These are phyloP conservation scores for Campoletis sonorensis DNA, from an alignment of 1,140 invertebrate species.

Conservation along the genomic window DNA sequence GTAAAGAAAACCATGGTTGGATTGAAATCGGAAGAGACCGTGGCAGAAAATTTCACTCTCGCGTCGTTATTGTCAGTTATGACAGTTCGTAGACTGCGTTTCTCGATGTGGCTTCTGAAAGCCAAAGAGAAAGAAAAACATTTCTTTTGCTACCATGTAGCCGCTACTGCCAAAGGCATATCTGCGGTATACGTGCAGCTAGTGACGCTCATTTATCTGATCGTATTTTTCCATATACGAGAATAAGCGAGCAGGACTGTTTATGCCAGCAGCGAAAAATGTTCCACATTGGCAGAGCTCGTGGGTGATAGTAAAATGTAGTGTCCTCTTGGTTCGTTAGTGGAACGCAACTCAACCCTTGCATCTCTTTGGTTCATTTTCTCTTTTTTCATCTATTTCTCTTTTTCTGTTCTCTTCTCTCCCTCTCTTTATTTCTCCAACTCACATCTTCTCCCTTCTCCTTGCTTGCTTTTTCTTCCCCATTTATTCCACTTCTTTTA, in stretches of 20 bases:
- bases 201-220: background rate
- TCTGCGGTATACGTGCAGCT: background rate
- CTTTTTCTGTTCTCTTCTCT: background rate
- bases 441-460: background rate
- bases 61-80: background rate
- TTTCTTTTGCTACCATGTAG: no score
- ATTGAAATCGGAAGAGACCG: no score
- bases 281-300: background rate
- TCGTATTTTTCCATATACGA: background rate
- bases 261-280: slow-evolving; percentile 11
- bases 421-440: background rate
- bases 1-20: no score
- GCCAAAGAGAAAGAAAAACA: no score
- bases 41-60: background rate
- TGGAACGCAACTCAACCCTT: background rate
- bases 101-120: no score
- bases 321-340: slow-evolving; percentile 10
- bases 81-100: no score
- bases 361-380: background rate
- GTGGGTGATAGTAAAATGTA: background rate
- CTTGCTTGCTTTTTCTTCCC: background rate
- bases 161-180: background rate
- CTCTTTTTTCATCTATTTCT: background rate
- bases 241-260: background rate
- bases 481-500: background rate